phyloP scores from a whole-genome alignment of 2,797 vertebrate species.

The Cirrhinus molitorella region DNA sequence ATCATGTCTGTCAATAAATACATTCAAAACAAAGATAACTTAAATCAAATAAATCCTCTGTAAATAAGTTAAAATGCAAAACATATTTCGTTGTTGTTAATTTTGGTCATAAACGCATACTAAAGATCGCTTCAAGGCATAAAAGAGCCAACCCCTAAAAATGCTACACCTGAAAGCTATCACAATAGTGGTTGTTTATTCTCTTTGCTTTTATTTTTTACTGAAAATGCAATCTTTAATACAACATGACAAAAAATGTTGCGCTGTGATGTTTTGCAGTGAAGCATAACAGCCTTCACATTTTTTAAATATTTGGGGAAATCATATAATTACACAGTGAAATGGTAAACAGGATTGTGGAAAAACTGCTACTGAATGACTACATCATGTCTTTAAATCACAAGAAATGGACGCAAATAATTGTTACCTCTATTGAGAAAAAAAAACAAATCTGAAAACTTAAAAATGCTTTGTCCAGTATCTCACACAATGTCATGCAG shows the following conservation, averaged over 20 bases:
- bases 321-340: conserved; percentile 18
- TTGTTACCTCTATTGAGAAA: neutral
- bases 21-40: conserved; percentile 61
- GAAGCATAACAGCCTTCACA: neutral
- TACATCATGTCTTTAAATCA: neutral
- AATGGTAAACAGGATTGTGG: conserved; percentile 18
- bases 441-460: neutral
- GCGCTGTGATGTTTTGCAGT: neutral
- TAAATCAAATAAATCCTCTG: conserved; percentile 59
- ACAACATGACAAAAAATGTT: neutral
- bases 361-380: conserved; percentile 24
- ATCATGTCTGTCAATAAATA: conserved; percentile 64
- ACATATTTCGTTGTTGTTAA: conserved; percentile 11
- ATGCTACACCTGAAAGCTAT: conserved; percentile 34
- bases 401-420: neutral
- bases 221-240: conserved; percentile 19
- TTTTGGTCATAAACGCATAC: conserved; percentile 56
- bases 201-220: conserved; percentile 19
- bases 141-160: conserved; percentile 23
- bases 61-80: conserved; percentile 60
- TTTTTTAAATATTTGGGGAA: neutral
- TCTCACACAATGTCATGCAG: conserved; percentile 34
- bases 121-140: conserved; percentile 38
- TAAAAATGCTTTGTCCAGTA: neutral
- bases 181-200: conserved; percentile 14